These are phyloP conservation scores for Paraplagusia blochii DNA, from an alignment of 2,113 vertebrate species.

Conservation along the genomic window DNA sequence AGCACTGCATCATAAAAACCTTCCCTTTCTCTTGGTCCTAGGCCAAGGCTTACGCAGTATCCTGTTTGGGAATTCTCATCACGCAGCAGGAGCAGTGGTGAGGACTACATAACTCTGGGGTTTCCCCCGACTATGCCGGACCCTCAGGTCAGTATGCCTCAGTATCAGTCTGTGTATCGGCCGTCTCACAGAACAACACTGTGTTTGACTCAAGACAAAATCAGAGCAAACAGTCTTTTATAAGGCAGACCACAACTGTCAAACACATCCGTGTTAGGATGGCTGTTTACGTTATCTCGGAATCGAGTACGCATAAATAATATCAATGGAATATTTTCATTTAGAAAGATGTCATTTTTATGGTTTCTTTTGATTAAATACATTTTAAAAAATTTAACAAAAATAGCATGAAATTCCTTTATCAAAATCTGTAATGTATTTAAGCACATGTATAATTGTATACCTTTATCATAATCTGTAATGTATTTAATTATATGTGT, in stretches of 20 bases:
- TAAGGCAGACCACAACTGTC: background rate
- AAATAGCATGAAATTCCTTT: too few species aligned
- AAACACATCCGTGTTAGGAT: background rate
- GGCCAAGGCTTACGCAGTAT: constrained; percentile 14
- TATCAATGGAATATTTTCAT: too few species aligned
- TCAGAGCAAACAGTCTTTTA: background rate
- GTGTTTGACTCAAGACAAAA: background rate
- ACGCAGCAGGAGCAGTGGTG: constrained; percentile 5
- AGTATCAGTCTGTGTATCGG: too few species aligned
- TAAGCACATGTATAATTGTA: too few species aligned
- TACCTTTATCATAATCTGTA: too few species aligned
- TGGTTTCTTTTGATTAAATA: too few species aligned
- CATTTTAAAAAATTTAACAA: too few species aligned
- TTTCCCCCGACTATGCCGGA: constrained; percentile 33
- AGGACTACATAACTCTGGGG: constrained; percentile 7
- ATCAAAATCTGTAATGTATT: too few species aligned
- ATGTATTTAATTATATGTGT: too few species aligned
- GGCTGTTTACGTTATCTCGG: background rate
- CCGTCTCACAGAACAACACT: background rate
- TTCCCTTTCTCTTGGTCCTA: background rate
- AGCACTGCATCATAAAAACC: background rate
- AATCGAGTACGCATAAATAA: too few species aligned
- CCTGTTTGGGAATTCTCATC: constrained; percentile 30
- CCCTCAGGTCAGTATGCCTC: constrained; percentile 18
- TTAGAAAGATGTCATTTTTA: too few species aligned